Evolutionary conservation across 2,113 vertebrate genomes (phyloP).

Genomic region (Rafetus swinhoei): DNA sequence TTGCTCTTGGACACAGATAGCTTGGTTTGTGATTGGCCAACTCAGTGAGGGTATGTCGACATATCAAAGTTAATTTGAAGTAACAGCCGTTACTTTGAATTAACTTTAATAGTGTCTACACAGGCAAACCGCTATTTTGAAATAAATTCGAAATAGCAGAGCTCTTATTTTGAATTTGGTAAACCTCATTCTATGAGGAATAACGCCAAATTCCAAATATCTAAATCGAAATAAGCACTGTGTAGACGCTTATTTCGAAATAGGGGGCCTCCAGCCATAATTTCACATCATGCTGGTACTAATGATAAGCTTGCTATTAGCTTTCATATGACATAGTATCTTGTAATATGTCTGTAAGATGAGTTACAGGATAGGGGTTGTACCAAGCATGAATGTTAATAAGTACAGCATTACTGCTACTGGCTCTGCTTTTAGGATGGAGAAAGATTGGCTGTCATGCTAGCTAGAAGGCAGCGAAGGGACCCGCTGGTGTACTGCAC

Average conservation of each 20-base stretch:
- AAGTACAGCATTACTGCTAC: not conserved
- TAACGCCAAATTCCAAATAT: no score
- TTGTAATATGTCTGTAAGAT: not conserved
- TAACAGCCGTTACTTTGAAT: no score
- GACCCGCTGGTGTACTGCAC: not conserved
- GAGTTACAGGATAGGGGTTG: not conserved
- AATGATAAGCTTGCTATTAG: not conserved
- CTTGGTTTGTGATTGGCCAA: not conserved
- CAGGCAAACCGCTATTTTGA: no score
- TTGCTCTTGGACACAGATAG: not conserved
- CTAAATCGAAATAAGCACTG: no score
- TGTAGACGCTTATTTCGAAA: no score
- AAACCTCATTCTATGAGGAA: no score
- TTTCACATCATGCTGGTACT: not conserved
- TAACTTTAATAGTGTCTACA: no score
- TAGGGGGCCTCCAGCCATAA: not conserved
- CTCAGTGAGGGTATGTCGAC: no score
- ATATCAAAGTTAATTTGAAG: no score
- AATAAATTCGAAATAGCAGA: no score
- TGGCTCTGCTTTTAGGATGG: not conserved
- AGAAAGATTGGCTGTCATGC: not conserved
- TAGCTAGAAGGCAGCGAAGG: not conserved
- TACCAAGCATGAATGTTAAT: accelerated
- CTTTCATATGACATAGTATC: not conserved
- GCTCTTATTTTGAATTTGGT: no score